Evolutionary conservation across 1,140 invertebrate species (phyloP).

Genomic region (Hypothenemus hampei): DNA sequence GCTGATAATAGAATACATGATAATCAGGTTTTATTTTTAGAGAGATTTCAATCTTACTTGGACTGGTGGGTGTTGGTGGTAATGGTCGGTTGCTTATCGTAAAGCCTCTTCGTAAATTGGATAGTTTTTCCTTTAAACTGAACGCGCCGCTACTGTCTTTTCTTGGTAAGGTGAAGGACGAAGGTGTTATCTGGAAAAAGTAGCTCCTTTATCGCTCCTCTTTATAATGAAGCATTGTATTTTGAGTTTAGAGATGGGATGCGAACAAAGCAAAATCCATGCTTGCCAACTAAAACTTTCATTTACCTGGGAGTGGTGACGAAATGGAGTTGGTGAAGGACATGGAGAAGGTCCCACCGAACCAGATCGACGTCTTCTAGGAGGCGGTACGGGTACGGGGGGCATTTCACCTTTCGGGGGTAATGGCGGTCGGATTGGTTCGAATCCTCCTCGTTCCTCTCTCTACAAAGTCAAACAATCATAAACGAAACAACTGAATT

Average conservation of each 20-base stretch:
- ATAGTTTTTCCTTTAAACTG: slow-evolving; percentile 42
- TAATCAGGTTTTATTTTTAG: background rate
- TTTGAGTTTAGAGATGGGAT: background rate
- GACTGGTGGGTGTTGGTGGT: slow-evolving; percentile 39
- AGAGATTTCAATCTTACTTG: slow-evolving; percentile 27
- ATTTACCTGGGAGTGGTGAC: background rate
- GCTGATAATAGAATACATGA: slow-evolving; percentile 26
- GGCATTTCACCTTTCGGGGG: slow-evolving; percentile 67
- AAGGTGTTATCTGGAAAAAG: slow-evolving; percentile 37
- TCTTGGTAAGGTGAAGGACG: slow-evolving; percentile 32
- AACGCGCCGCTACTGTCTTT: slow-evolving; percentile 37
- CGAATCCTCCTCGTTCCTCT: slow-evolving; percentile 20
- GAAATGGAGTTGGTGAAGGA: slow-evolving; percentile 40
- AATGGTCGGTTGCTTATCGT: slow-evolving; percentile 40
- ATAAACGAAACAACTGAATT: too few relatives aligned
- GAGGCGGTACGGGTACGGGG: slow-evolving; percentile 74
- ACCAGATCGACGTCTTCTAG: slow-evolving; percentile 59
- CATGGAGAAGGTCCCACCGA: slow-evolving; percentile 46
- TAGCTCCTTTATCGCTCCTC: slow-evolving; percentile 37
- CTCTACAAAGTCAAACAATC: slow-evolving; percentile 20
- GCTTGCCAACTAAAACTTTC: too few relatives aligned
- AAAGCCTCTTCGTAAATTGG: slow-evolving; percentile 36
- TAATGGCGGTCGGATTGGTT: slow-evolving; percentile 62
- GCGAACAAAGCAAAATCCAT: background rate
- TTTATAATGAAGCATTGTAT: background rate